These are phyloP conservation scores for Drosophila mercatorum DNA, from an alignment of 2,888 invertebrate species.

Conservation along the genomic window DNA sequence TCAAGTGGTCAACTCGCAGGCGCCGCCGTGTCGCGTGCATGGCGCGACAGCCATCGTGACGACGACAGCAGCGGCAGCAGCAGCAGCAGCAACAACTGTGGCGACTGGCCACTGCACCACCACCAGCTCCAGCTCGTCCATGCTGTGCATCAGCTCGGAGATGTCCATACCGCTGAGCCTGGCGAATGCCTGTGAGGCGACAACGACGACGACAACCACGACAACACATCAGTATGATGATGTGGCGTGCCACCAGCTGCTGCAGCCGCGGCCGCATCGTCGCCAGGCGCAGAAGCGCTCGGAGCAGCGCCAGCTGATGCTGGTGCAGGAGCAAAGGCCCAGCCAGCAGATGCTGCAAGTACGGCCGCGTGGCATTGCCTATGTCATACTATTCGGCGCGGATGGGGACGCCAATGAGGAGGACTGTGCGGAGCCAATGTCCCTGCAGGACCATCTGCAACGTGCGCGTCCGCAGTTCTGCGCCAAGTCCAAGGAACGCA, in stretches of 20 bases:
- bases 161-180: slow-evolving; percentile 83
- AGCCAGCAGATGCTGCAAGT: slow-evolving; percentile 67
- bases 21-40: slow-evolving; percentile 25
- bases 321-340: background rate
- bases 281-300: slow-evolving; percentile 1
- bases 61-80: background rate
- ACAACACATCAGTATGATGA: slow-evolving; percentile 84
- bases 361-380: slow-evolving; percentile 81
- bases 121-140: slow-evolving; percentile 66
- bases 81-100: background rate
- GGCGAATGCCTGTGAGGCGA: slow-evolving; percentile 69
- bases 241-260: slow-evolving; percentile 62
- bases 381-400: slow-evolving; percentile 77
- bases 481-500: slow-evolving; percentile 85
- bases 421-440: slow-evolving; percentile 61
- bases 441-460: slow-evolving; percentile 89
- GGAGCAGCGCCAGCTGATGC: background rate
- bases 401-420: slow-evolving; percentile 16
- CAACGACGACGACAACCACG: slow-evolving; percentile 83
- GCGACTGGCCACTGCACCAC: slow-evolving; percentile 14
- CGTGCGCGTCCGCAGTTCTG: slow-evolving; percentile 90
- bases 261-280: slow-evolving; percentile 20
- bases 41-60: background rate
- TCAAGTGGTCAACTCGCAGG: slow-evolving; percentile 52
- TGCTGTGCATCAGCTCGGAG: slow-evolving; percentile 83